A percentile compares a stretch with the other conserved stretches of the same genome.
Conservation (phyloP, 2,797 vertebrate species). For the Chelon labrosus region DNA sequence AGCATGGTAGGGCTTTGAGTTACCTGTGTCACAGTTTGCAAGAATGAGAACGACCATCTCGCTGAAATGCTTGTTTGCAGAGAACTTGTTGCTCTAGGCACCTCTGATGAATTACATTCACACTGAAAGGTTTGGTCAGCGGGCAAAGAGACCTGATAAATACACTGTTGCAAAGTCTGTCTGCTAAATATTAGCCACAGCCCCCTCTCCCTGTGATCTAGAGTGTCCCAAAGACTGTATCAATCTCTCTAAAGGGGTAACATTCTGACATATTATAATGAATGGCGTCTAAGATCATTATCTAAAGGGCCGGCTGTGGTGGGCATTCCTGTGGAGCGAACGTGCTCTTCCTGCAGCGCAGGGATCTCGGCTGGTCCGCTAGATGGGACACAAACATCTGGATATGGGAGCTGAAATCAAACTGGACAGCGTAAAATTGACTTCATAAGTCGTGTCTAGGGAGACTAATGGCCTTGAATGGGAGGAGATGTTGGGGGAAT, state of each 20-base stretch:
- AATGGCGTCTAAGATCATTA: conserved; percentile 76
- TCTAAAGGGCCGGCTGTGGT: conserved; percentile 66
- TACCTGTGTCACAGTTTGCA: conserved; percentile 74
- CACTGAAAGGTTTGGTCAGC: conserved; percentile 83
- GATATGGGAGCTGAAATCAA: conserved; percentile 80
- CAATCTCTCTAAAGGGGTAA: conserved; percentile 83
- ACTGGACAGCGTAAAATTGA: conserved; percentile 87
- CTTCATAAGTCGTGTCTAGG: conserved; percentile 84
- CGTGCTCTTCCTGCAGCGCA: conserved; percentile 71
- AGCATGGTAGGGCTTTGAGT: conserved; percentile 45
- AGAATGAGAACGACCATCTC: conserved; percentile 54
- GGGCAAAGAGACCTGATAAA: conserved; percentile 77
- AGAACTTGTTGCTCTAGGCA: conserved; percentile 76
- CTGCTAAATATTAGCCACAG: conserved; percentile 81
- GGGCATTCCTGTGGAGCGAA: conserved; percentile 73
- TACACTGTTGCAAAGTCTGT: conserved; percentile 72
- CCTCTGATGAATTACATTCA: conserved; percentile 79
- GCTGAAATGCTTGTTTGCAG: conserved; percentile 78
- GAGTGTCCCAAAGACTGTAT: conserved; percentile 77
- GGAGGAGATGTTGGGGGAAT: conserved; percentile 80
- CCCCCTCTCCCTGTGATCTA: conserved; percentile 77
- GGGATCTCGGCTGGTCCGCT: conserved; percentile 48
- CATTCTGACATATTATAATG: conserved; percentile 82
- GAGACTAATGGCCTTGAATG: conserved; percentile 82
- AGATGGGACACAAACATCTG: conserved; percentile 81